phyloP scores from a whole-genome alignment of 2,888 invertebrate species.

The Ceriagrion tenellum region DNA sequence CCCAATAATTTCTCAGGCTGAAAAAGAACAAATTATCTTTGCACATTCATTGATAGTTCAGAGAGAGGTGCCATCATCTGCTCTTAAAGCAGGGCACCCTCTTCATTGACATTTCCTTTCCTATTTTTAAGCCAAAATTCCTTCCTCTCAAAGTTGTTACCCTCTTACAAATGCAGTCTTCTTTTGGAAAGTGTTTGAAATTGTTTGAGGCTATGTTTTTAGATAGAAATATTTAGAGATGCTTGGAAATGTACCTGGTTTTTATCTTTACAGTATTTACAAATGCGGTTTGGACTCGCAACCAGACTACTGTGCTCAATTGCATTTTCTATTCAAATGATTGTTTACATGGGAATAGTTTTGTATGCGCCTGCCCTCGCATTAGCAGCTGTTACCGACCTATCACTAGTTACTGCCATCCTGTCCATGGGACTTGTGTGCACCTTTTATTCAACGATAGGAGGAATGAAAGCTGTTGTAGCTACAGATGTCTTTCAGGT shows the following conservation, averaged over 20 bases:
- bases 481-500: conserved; percentile 89
- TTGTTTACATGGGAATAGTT: conserved; percentile 94
- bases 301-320: conserved; percentile 89
- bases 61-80: too few species aligned
- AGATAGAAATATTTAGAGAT: too few species aligned
- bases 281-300: conserved; percentile 89
- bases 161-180: too few species aligned
- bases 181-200: too few species aligned
- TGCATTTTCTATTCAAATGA: conserved; percentile 93
- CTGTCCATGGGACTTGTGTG: conserved; percentile 87
- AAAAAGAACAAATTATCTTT: too few species aligned
- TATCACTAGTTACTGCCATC: conserved; percentile 86
- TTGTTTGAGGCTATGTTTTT: neutral
- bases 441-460: conserved; percentile 92
- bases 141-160: too few species aligned
- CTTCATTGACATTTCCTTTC: too few species aligned
- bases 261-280: conserved; percentile 86
- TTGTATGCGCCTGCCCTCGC: conserved; percentile 96
- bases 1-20: too few species aligned
- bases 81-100: too few species aligned
- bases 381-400: conserved; percentile 88
- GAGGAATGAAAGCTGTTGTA: conserved; percentile 95
- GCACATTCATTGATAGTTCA: too few species aligned
- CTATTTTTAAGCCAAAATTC: too few species aligned
- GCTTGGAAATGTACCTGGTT: neutral